A percentile compares a stretch with the other conserved stretches of the same genome.
phyloP scores from a whole-genome alignment of 2,113 vertebrate genomes.

The Seriola rivoliana region DNA sequence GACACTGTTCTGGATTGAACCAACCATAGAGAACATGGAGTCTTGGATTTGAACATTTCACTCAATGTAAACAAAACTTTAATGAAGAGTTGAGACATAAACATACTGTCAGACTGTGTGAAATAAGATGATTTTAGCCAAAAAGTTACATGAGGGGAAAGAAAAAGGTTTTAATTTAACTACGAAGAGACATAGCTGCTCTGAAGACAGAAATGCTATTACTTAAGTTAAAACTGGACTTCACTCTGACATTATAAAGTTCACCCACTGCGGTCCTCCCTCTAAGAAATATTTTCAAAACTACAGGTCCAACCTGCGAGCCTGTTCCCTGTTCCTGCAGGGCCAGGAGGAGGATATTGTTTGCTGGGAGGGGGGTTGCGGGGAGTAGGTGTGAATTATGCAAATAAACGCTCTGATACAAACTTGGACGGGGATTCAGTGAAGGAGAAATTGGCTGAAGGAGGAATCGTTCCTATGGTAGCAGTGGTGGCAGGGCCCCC shows the following conservation, averaged over 20 bases:
- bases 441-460: slow-evolving; percentile 66
- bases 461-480: slow-evolving; percentile 41
- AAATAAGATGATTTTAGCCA: background rate
- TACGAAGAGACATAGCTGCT: background rate
- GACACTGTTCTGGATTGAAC: too few species aligned
- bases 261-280: slow-evolving; percentile 5
- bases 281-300: slow-evolving; percentile 11
- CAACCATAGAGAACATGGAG: background rate
- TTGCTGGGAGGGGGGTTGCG: slow-evolving; percentile 22
- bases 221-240: background rate
- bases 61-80: background rate
- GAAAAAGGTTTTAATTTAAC: background rate
- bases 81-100: background rate
- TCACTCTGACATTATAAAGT: background rate
- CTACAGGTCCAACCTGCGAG: slow-evolving; percentile 15
- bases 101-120: background rate
- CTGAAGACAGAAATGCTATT: background rate
- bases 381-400: slow-evolving; percentile 84
- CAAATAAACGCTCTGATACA: slow-evolving; percentile 75
- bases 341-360: slow-evolving; percentile 41
- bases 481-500: slow-evolving; percentile 15
- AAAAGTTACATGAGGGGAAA: background rate
- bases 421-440: slow-evolving; percentile 72
- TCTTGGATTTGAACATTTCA: too few species aligned
- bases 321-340: slow-evolving; percentile 31